Evolutionary conservation across 2,113 vertebrate species (phyloP).

Genomic region (Glaucidium brasilianum): DNA sequence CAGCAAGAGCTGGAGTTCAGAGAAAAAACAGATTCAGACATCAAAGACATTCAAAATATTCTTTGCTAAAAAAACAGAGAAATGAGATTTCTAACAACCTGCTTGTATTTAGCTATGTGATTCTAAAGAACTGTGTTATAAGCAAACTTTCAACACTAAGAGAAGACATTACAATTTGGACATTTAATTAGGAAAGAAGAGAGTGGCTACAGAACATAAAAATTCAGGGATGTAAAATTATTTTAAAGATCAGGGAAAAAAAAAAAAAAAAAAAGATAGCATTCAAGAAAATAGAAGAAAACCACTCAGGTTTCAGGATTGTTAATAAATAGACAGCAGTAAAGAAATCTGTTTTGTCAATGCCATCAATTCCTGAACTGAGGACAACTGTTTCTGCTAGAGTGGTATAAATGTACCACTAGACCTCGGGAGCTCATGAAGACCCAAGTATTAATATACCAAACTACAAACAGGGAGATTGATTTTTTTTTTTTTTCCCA

Average conservation of each 20-base stretch:
- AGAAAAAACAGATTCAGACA: not conserved
- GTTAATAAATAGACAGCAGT: not conserved
- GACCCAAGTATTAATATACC: not conserved
- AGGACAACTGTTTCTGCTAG: not conserved
- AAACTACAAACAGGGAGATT: not conserved
- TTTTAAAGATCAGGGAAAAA: too few relatives aligned
- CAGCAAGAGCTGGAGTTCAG: not conserved
- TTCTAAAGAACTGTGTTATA: not conserved
- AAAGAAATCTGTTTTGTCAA: not conserved
- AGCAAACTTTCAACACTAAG: not conserved
- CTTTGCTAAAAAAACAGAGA: not conserved
- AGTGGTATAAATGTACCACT: not conserved
- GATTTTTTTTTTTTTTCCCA: not conserved
- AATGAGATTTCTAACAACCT: accelerated
- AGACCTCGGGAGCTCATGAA: not conserved
- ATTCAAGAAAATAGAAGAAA: not conserved
- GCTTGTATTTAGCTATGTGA: not conserved
- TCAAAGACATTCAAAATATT: not conserved
- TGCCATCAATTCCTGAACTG: not conserved
- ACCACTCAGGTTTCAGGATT: accelerated
- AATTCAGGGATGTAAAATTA: not conserved
- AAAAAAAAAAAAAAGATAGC: not conserved
- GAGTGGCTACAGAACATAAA: not conserved
- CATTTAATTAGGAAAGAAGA: not conserved
- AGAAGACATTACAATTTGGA: not conserved